Evolutionary conservation across 2,113 vertebrate species (phyloP), one percentile per base, ranked within the genome.

Genomic region (Eptesicus fuscus): DNA sequence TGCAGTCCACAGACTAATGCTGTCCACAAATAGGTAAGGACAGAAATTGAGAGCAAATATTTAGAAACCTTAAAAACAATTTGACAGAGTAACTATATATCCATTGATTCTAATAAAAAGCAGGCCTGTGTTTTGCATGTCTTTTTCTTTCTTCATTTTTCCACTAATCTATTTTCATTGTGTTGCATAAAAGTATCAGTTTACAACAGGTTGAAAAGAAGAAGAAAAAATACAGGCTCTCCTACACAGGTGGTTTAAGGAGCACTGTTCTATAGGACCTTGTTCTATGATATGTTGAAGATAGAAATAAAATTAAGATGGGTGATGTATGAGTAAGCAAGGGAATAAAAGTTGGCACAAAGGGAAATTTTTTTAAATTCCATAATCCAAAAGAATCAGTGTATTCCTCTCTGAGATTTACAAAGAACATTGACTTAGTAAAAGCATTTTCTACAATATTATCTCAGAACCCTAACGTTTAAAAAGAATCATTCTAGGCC

Each of bases 101-200:
- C 47, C 30, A 1, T 9, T 32, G 8, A 61, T 17, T 76, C 73
- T 89, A 95, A 53, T 49, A 37, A 93, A 90, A 92, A 23, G 6
- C 4, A 83, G 51, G 22, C 37, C 37, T 90, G 10, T 22, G 30
- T 61, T 78, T 71, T 69, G 23, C 25, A 40, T 44, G 35, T n/a
- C 76, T 83, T 83, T 94, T 80, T 61, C 61, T 61, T 69, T 61
- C 37, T 92, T 84, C 40, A 80, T 51, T 82, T 82, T 88, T 84
- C 47, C n/a, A 79, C 16, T 32, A 61, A 88, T 78, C 88, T 42
- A 40, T 76, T 93, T 93, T 79, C 74, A 74, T 80, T 61, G 37
- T 67, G 30, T 76, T 86, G 86, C 86, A 71, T 9, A 25, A 59
- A 89, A 42, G 32, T 25, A 61, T 79, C 83, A 12, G 20, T 40